Conservation (phyloP, 2,797 vertebrate species). For the Pteronotus mesoamericanus region DNA sequence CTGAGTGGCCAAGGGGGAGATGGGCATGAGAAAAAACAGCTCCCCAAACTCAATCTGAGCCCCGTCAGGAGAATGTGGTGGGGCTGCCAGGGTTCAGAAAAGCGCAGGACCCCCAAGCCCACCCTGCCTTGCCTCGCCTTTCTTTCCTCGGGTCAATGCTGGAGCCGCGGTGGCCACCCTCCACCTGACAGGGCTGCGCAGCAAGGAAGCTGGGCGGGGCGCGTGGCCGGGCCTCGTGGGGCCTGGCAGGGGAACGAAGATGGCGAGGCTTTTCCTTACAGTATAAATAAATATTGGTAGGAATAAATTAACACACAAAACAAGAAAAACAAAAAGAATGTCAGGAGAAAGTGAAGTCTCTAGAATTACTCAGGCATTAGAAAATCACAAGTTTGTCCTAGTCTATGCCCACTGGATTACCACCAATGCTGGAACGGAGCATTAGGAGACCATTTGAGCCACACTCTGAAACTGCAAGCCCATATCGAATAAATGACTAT, state of each 20-base stretch:
- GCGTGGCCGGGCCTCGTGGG: constrained; percentile 69
- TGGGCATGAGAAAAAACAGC: neutral
- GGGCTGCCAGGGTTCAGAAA: constrained; percentile 65
- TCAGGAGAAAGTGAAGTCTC: neutral
- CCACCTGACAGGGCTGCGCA: constrained; percentile 79
- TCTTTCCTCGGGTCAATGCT: constrained; percentile 75
- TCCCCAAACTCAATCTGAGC: constrained; percentile 31
- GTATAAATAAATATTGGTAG: constrained; percentile 97
- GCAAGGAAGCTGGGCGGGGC: constrained; percentile 73
- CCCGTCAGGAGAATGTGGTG: constrained; percentile 15
- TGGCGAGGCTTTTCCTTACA: constrained; percentile 89
- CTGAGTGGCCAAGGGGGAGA: constrained; percentile 3
- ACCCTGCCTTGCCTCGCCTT: constrained; percentile 68
- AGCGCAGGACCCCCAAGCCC: constrained; percentile 75
- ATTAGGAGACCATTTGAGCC: neutral
- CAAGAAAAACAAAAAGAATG: neutral
- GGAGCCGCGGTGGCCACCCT: constrained; percentile 71
- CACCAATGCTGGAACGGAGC: neutral
- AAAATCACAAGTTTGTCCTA: neutral
- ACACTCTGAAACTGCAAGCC: neutral
- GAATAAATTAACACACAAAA: constrained; percentile 94
- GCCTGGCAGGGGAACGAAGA: constrained; percentile 84
- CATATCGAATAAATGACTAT: neutral
- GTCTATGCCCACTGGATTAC: fast-evolving
- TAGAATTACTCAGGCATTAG: neutral